phyloP scores from a whole-genome alignment of 2,797 vertebrate species.

The Sebastes nivosus region DNA sequence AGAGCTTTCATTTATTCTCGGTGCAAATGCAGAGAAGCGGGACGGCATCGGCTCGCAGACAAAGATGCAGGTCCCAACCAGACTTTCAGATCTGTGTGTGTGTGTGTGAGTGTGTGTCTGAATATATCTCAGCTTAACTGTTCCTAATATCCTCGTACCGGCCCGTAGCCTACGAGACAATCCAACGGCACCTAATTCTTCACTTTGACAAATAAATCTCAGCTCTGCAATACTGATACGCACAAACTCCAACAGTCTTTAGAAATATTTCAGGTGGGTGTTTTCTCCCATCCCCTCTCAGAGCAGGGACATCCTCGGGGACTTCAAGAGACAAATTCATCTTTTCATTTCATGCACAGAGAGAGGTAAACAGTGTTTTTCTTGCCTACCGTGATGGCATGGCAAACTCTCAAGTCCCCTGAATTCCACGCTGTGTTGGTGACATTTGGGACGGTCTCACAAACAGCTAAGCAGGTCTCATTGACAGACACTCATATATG shows the following conservation, averaged over 20 bases:
- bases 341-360: slow-evolving; percentile 69
- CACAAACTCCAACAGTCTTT: slow-evolving; percentile 22
- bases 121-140: not conserved
- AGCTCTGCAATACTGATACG: slow-evolving; percentile 26
- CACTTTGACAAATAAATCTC: slow-evolving; percentile 40
- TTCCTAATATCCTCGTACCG: not conserved
- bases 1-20: slow-evolving; percentile 48
- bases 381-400: slow-evolving; percentile 48
- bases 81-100: not conserved
- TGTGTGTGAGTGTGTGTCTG: not conserved
- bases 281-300: not conserved
- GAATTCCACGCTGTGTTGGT: slow-evolving; percentile 34
- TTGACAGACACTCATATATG: slow-evolving; percentile 5
- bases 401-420: slow-evolving; percentile 23
- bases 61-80: not conserved
- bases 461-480: slow-evolving; percentile 26
- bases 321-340: slow-evolving; percentile 51
- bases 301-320: slow-evolving; percentile 22
- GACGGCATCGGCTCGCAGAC: not conserved
- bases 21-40: slow-evolving; percentile 8
- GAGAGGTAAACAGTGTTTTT: slow-evolving; percentile 46
- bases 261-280: slow-evolving; percentile 10
- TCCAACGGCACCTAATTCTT: not conserved
- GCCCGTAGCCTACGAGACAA: slow-evolving; percentile 2
- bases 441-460: slow-evolving; percentile 55